Evolutionary conservation across 2,113 vertebrate genomes (phyloP), one percentile per base, ranked within the genome.

Genomic region (Seriola dumerili): DNA sequence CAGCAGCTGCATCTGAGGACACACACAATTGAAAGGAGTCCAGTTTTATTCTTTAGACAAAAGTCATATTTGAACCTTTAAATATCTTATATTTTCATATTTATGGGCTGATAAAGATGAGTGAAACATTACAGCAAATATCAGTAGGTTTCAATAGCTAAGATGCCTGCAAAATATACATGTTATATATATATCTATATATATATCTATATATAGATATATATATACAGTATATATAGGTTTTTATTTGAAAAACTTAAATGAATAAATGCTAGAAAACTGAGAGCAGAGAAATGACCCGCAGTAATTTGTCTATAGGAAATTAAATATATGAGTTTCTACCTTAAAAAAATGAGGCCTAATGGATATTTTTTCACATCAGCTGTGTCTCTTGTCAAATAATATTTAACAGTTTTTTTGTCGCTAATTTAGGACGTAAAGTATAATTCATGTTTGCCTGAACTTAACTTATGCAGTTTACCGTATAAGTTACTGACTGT

Each of bases 1-100:
- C 78, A 61, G 55, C 75, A 81, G 36, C 40, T 57, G 29, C 71
- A 63, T 38, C 54, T 75, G 48, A 38, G 73, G 50, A 65, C 23
- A 68, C 36, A 81, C n/a, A 84, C 21, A 64, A 17, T 8, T 0
- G 4, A 50, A n/a, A 34, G 3, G 2, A 63, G 11, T 32, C 36
- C 46, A 2, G 17, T 3, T 40, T 42, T 29, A 25, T 38, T n/a
- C 38, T 38, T 38, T 38, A 38, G 6, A 38, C 38, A 38, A 8
- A 8, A 38, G 38, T 8, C 38, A 38, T 38, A 38, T 38, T 38
- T 38, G 38, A 38, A 38, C 38, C 38, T 8, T 38, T 38, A 29
- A 29, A 29, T 29, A 36, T 36, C 34, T 36, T 42, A 42, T 36
- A 36, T 42, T 42, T 42, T 42, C 40, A 10, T 42, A 11, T 42